Evolutionary conservation across 2,888 invertebrate genomes (phyloP), one percentile per base, ranked within the genome.

Genomic region (Patella pellucida): DNA sequence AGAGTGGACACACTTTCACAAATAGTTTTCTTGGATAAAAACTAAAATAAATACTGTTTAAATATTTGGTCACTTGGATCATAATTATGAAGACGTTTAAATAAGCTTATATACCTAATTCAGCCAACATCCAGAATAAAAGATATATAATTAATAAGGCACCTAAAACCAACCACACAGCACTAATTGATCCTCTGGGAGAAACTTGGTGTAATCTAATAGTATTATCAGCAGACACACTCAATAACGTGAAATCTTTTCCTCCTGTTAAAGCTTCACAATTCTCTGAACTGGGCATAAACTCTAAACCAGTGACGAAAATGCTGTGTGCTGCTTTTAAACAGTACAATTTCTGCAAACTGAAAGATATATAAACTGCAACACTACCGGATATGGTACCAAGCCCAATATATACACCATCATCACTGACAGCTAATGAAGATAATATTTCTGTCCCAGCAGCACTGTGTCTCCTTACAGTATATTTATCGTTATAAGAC

Each of bases 301-400:
- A 99, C 92, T 96, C 95, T 84, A 99, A 92, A 15, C 97, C 98
- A 73, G 99, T 99, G 81, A 99, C 96, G 92, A 99, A 99, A 94
- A 97, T 97, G 87, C 95, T 95, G 93, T 99, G 98, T 79, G 96
- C 96, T 88, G 94, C 94, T 82, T 94, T 92, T 89, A 97, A 94
- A 91, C 95, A 95, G 85, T 97, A 93, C 81, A 96, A 94, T 86
- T 94, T 94, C 95, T 96, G 96, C 87, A 98, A 93, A 92, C 96
- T 98, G 91, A 97, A 98, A 69, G 96, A 95, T 82, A 97, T 94
- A 88, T 96, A 96, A 83, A 98, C 95, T 82, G 95, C 94, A 16
- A 98, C 96, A 85, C 95, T 96, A 71, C 98, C 98, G 76, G 95
- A 95, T 95, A 98, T 97, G 67, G 97, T 97, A 12, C 98, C 98